Evolutionary conservation across 2,888 invertebrate genomes (phyloP), one percentile per base, ranked within the genome.

Genomic region (Dryobotodes eremita): DNA sequence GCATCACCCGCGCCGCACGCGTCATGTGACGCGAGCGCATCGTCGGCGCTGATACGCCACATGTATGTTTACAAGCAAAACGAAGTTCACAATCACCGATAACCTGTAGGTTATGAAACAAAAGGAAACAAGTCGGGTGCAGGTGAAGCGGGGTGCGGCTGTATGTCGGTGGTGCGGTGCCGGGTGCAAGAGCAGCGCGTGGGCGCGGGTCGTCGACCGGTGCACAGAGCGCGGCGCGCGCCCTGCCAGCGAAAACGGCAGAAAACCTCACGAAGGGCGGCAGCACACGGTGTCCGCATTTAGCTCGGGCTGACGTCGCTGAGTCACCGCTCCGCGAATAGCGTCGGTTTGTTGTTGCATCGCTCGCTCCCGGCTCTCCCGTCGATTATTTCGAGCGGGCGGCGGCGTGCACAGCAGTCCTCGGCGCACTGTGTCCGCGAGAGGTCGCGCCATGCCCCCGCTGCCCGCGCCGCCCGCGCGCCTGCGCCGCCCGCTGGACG

Each of bases 301-400:
- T 97, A 97, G 97, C 97, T 94, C 95, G 94, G 95, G 92, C 95
- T 95, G 94, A 94, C 95, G 95, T 91, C 92, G 94, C 94, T 97
- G 97, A 97, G 94, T 97, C 96, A 97, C 94, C 94, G 92, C 93
- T 92, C 95, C 95, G 94, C 94, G 96, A 96, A 97, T 96, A 96
- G 96, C 93, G 94, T 90, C 94, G 94, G 94, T 96, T 96, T 96
- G 96, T 96, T 95, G 96, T 96, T 96, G 96, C 96, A 96, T 94
- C 95, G 95, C 93, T 94, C 94, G 95, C 95, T 94, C 95, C 94
- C 94, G 95, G 95, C 95, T 94, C 95, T 94, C 94, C 94, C 95
- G 94, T 90, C 91, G 95, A 93, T 92, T 95, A 95, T 96, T 95
- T 95, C 95, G 93, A 94, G 94, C 93, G 93, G 92, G 91, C 89